Percentiles rank a stretch among this genome's conserved stretches.
Conservation (phyloP, 2,113 vertebrate species). For the Raja brachyura region DNA sequence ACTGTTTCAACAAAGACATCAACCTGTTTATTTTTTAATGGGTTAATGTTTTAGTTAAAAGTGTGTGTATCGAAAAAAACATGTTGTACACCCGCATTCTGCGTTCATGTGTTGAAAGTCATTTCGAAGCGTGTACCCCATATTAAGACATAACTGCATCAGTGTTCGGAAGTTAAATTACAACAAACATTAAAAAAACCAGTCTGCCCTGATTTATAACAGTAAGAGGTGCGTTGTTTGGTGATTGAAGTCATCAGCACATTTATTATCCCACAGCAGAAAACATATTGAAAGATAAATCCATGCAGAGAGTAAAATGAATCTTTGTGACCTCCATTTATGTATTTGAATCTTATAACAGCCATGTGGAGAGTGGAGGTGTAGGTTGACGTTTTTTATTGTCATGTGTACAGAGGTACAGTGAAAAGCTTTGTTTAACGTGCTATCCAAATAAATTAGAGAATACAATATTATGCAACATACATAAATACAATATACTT, state of each 20-base stretch:
- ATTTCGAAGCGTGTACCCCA: not conserved
- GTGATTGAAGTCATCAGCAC: not conserved
- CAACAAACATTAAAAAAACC: not conserved
- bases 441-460: too few relatives aligned
- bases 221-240: not conserved
- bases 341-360: not conserved
- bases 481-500: too few relatives aligned
- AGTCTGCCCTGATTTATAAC: not conserved
- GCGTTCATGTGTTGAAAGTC: not conserved
- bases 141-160: not conserved
- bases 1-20: conserved; percentile 27
- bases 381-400: too few relatives aligned
- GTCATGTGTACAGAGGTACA: too few relatives aligned
- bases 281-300: not conserved
- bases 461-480: too few relatives aligned
- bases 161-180: not conserved
- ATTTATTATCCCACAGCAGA: not conserved
- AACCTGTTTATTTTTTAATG: conserved; percentile 33
- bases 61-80: not conserved
- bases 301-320: not conserved
- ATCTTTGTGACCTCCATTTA: not conserved
- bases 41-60: conserved; percentile 14
- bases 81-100: not conserved
- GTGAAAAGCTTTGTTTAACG: too few relatives aligned
- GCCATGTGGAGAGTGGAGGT: not conserved